Evolutionary conservation across 2,888 invertebrate species (phyloP).

Genomic region (Hemicrepidius hirtus): DNA sequence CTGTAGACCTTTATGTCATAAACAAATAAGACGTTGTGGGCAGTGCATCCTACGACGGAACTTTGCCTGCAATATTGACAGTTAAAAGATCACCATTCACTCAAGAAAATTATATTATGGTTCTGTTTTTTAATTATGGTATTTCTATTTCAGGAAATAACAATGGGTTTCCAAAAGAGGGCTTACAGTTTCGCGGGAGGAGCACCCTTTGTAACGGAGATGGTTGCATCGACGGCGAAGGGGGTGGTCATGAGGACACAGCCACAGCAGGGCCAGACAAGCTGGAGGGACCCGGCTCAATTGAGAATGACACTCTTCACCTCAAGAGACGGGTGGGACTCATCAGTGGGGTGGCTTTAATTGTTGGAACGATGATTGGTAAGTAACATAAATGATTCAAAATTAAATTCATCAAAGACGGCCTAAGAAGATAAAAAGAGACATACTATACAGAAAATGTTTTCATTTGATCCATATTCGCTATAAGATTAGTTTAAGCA

Average conservation of each 20-base stretch:
- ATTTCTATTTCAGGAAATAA: constrained; percentile 67
- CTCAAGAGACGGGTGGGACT: constrained; percentile 99
- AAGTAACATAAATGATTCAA: constrained; percentile 63
- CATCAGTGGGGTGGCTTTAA: constrained; percentile 99
- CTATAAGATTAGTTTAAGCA: too few relatives aligned
- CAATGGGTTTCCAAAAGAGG: constrained; percentile 71
- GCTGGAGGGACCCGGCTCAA: constrained; percentile 91
- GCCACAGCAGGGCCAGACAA: constrained; percentile 78
- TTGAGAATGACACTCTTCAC: constrained; percentile 97
- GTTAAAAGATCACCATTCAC: too few relatives aligned
- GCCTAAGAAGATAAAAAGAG: too few relatives aligned
- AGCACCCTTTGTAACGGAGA: constrained; percentile 70
- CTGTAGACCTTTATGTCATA: too few relatives aligned
- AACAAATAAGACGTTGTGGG: too few relatives aligned
- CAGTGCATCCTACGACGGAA: too few relatives aligned
- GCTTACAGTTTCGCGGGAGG: constrained; percentile 69
- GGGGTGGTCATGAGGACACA: constrained; percentile 72
- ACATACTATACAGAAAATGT: too few relatives aligned
- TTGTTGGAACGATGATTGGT: constrained; percentile 99
- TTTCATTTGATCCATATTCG: too few relatives aligned
- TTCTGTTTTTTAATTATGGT: too few relatives aligned
- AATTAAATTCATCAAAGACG: too few relatives aligned
- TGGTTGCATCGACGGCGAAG: constrained; percentile 70
- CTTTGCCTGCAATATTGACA: too few relatives aligned
- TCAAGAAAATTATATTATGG: too few relatives aligned